phyloP scores from a whole-genome alignment of 2,888 invertebrate species.

The Anticlea derivata region DNA sequence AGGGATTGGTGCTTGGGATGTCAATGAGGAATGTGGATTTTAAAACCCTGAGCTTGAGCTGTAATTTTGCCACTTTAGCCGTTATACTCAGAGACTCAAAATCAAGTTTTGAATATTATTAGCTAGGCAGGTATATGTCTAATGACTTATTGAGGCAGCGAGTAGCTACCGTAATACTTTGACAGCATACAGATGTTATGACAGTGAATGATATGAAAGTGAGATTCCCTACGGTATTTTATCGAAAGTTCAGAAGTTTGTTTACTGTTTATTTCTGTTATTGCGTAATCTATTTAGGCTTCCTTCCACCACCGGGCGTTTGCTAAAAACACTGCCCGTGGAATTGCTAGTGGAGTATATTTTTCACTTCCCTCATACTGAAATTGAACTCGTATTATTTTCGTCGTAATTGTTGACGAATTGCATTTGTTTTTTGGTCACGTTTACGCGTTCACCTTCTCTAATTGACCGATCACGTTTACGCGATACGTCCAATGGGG shows the following conservation, averaged over 20 bases:
- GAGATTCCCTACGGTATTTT: slow-evolving; percentile 37
- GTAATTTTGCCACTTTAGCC: neutral
- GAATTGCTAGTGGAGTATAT: neutral
- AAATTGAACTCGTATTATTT: no score
- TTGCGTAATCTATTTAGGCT: slow-evolving; percentile 5
- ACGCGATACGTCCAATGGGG: no score
- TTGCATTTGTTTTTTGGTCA: no score
- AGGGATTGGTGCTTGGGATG: no score
- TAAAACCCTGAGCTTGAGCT: no score
- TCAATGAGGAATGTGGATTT: no score
- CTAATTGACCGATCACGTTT: no score
- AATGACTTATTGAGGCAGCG: slow-evolving; percentile 46
- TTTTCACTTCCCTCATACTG: neutral
- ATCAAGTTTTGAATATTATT: slow-evolving; percentile 59
- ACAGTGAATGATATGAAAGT: slow-evolving; percentile 52
- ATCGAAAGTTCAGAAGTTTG: slow-evolving; percentile 16
- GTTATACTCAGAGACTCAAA: neutral
- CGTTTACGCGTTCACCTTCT: no score
- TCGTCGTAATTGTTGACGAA: no score
- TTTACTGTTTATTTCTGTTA: slow-evolving; percentile 6
- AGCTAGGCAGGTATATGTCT: slow-evolving; percentile 35
- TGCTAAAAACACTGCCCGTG: no score
- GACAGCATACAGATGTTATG: slow-evolving; percentile 51
- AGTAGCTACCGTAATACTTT: slow-evolving; percentile 58
- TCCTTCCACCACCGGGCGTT: neutral